Percentiles rank a stretch among this genome's conserved stretches.
Evolutionary conservation across 2,113 vertebrate species (phyloP).

Genomic region (Dascyllus trimaculatus): DNA sequence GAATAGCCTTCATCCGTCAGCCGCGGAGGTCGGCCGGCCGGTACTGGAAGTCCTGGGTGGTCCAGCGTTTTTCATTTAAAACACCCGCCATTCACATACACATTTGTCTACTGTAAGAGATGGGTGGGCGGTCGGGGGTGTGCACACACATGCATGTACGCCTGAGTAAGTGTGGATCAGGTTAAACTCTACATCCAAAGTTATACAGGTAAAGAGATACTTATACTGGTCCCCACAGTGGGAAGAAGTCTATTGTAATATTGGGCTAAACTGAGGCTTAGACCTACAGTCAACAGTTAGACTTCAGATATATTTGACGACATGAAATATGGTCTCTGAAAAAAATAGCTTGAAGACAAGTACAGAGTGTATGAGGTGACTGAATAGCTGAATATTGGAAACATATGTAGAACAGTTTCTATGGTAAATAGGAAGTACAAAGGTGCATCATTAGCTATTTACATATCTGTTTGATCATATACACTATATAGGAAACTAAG

Average conservation of each 20-base stretch:
- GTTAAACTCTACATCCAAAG: conserved; percentile 3
- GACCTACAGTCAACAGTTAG: background rate
- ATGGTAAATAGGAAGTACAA: background rate
- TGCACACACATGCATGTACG: background rate
- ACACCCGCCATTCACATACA: conserved; percentile 65
- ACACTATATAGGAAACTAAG: background rate
- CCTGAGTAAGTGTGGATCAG: conserved; percentile 19
- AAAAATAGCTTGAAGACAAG: background rate
- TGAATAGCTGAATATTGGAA: background rate
- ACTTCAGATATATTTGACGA: background rate
- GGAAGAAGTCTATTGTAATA: background rate
- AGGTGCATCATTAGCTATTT: background rate
- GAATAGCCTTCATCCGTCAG: conserved; percentile 81
- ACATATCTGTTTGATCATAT: background rate
- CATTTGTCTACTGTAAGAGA: conserved; percentile 73
- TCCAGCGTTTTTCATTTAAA: conserved; percentile 72
- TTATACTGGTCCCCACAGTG: background rate
- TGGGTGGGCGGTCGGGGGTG: conserved; percentile 42
- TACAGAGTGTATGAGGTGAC: background rate
- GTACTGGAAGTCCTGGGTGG: conserved; percentile 77
- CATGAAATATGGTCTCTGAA: background rate
- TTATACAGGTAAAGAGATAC: conserved; percentile 12
- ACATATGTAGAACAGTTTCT: background rate
- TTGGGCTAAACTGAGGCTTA: background rate
- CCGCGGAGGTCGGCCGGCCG: conserved; percentile 56